Percentiles rank a stretch among this genome's conserved stretches.
These are phyloP conservation scores for Drosophila gaucha DNA, from an alignment of 2,888 invertebrate genomes.

Conservation along the genomic window DNA sequence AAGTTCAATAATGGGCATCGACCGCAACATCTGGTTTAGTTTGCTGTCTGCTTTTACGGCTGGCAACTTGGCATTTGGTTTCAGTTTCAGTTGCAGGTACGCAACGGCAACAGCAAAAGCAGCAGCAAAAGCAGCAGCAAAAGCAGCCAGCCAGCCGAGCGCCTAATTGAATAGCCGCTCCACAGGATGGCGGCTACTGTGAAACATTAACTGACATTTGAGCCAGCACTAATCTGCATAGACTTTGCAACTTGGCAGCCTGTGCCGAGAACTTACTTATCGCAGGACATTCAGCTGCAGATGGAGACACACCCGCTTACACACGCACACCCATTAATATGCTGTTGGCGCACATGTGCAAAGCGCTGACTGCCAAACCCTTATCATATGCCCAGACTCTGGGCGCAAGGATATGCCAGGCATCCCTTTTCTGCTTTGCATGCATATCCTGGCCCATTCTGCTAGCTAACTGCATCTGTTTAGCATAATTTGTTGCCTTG, in stretches of 20 bases:
- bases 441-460: conserved; percentile 60
- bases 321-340: conserved; percentile 39
- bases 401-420: too few relatives aligned
- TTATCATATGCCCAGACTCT: conserved; percentile 52
- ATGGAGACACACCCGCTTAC: conserved; percentile 9
- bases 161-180: conserved; percentile 65
- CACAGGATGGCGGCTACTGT: conserved; percentile 21
- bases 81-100: conserved; percentile 37
- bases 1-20: conserved; percentile 75
- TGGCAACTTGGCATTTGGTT: conserved; percentile 27
- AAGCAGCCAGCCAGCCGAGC: conserved; percentile 20
- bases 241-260: conserved; percentile 20
- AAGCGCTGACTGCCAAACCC: conserved; percentile 58
- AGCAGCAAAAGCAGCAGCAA: too few relatives aligned
- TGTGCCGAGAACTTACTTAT: conserved; percentile 61
- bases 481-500: conserved; percentile 74
- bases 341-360: conserved; percentile 50
- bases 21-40: conserved; percentile 76
- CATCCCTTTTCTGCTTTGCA: conserved; percentile 54
- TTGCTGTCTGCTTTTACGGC: conserved; percentile 23
- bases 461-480: conserved; percentile 68
- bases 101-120: background rate
- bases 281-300: conserved; percentile 25
- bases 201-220: conserved; percentile 44
- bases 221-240: conserved; percentile 38